Conservation (phyloP, 2,797 vertebrate genomes). For the Numenius phaeopus region DNA sequence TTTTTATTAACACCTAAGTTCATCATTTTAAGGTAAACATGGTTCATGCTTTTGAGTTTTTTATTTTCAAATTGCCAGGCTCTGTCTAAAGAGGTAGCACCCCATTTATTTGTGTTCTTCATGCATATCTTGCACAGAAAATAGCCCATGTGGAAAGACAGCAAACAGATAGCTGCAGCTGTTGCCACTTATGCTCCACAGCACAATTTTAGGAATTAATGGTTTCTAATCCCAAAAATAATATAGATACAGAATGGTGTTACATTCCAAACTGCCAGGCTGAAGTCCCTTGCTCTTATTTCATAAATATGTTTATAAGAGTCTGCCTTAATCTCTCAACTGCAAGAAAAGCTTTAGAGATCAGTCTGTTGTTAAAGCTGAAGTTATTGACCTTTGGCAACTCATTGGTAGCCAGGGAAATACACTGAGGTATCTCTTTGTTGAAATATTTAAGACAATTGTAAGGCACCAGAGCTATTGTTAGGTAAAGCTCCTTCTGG, state of each 20-base stretch:
- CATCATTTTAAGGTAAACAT: conserved; percentile 31
- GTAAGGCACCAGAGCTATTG: conserved; percentile 9
- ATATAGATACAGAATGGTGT: conserved; percentile 55
- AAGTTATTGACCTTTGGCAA: conserved; percentile 34
- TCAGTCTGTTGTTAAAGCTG: conserved; percentile 12
- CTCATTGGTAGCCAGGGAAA: conserved; percentile 44
- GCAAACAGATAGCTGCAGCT: conserved; percentile 72
- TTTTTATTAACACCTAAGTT: conserved; percentile 62
- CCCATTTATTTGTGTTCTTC: conserved; percentile 44
- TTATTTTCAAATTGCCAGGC: conserved; percentile 42
- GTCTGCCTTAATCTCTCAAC: not conserved
- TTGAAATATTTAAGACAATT: conserved; percentile 66
- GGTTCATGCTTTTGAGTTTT: conserved; percentile 39
- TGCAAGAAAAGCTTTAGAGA: conserved; percentile 28
- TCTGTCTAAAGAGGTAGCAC: not conserved
- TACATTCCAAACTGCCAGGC: conserved; percentile 49
- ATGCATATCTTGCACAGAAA: conserved; percentile 57
- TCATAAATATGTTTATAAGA: conserved; percentile 72
- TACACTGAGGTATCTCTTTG: conserved; percentile 18
- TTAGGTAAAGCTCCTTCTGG: conserved; percentile 50
- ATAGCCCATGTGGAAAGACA: conserved; percentile 74
- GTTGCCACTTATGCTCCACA: conserved; percentile 74
- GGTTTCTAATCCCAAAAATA: conserved; percentile 75
- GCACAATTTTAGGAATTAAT: conserved; percentile 79
- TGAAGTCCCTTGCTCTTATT: conserved; percentile 46